Evolutionary conservation across 2,797 vertebrate genomes (phyloP), one percentile per base, ranked within the genome.

Genomic region (Orestias chungarensis): DNA sequence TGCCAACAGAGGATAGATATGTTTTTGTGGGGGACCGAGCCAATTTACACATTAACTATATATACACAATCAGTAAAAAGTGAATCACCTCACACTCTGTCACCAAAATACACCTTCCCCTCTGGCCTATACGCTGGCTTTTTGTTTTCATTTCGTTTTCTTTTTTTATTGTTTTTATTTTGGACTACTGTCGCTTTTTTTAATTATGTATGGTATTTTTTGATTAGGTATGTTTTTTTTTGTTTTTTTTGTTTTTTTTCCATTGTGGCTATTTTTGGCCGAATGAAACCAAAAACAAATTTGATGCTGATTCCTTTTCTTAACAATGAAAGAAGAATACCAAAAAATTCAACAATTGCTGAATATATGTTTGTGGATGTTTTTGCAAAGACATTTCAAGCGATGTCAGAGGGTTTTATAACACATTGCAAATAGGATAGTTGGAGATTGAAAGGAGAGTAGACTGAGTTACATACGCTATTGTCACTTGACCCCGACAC

Each of bases 401-500:
- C 11, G 40, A 62, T 14, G 35, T 12, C 33, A 40, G 20, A 40
- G 4, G 23, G 20, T 62, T n/a, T n/a, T 38, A 40, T 46, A 35
- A 69, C 73, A 68, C 75, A 33, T 68, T 64, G 71, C 0, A 73
- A 35, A 23, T 23, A 46, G 54, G 9, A 42, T 43, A 43, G 14
- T 73, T 10, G 54, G 40, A 66, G 54, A 72, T 29, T 18, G 10
- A 1, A 38, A 12, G n/a, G 17, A 31, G 71, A 79, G 61, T 2
- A 40, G 49, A 68, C 29, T 3, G 9, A 7, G 57, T 66, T 62
- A 94, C 95, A 94, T 84, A 95, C 95, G 54, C 95, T 95, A 82
- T 92, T 95, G 78, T 95, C 94, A 91, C 96, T 98, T 57, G 97
- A 95, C 91, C 97, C 97, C 0, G 97, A 97, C 0, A 96, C 92